Conservation (phyloP, 2,113 vertebrate species). For the Phalacrocorax brasilianus region DNA sequence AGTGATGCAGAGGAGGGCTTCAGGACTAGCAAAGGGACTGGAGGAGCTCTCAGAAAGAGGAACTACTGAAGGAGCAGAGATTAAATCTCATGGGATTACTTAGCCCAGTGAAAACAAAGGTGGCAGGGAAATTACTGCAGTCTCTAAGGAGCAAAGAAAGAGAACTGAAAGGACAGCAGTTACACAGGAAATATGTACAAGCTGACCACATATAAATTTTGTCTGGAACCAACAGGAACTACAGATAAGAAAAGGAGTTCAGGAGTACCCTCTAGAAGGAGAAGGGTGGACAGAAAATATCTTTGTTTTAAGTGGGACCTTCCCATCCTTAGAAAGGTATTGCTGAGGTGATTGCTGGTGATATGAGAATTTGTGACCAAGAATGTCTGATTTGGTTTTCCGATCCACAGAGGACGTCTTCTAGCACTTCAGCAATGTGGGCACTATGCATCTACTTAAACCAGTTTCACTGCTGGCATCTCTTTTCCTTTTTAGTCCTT, state of each 20-base stretch:
- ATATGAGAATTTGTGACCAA: background rate
- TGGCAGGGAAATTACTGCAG: background rate
- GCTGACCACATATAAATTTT: background rate
- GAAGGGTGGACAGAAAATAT: background rate
- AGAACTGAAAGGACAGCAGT: background rate
- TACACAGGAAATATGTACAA: background rate
- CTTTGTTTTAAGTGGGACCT: background rate
- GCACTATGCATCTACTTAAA: background rate
- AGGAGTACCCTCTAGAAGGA: background rate
- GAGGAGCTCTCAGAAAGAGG: background rate
- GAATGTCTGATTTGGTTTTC: background rate
- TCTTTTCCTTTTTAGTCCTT: background rate
- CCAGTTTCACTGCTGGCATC: background rate
- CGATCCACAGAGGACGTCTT: background rate
- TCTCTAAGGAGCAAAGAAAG: background rate
- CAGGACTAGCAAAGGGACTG: background rate
- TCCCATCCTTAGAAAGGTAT: background rate
- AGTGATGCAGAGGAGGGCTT: background rate
- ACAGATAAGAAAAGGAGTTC: background rate
- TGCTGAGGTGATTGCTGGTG: background rate
- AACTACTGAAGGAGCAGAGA: background rate
- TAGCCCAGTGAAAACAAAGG: background rate
- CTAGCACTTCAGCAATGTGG: background rate
- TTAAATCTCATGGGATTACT: background rate
- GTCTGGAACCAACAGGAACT: background rate